Percentiles rank a stretch among this genome's conserved stretches.
These are phyloP conservation scores for Ectemnius continuus DNA, from an alignment of 2,888 invertebrate species.

Conservation along the genomic window DNA sequence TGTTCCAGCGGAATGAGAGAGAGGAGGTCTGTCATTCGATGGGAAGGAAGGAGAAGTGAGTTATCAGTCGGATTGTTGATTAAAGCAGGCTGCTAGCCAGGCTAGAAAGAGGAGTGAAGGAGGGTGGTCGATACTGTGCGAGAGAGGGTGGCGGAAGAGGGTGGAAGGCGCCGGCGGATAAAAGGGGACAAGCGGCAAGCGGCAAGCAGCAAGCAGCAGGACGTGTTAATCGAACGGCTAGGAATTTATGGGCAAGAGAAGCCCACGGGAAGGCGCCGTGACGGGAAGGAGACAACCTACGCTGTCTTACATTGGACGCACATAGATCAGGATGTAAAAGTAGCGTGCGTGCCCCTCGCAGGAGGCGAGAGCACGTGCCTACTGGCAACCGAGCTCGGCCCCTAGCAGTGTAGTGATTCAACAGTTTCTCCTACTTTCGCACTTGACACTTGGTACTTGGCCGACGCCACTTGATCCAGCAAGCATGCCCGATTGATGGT, in stretches of 20 bases:
- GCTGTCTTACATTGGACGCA: constrained; percentile 25
- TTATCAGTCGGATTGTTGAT: no score
- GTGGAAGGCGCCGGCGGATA: not conserved
- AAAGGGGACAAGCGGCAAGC: constrained; percentile 22
- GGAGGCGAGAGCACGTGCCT: not conserved
- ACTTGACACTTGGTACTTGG: not conserved
- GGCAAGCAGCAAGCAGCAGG: constrained; percentile 45
- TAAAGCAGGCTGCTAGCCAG: no score
- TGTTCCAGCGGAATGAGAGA: no score
- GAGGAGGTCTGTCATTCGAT: no score
- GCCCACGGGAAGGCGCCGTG: constrained; percentile 27
- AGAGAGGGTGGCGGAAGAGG: not conserved
- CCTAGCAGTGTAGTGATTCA: not conserved
- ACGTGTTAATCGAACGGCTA: constrained; percentile 54
- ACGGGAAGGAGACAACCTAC: constrained; percentile 30
- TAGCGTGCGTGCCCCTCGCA: constrained; percentile 2
- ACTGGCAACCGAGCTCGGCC: not conserved
- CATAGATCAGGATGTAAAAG: not conserved
- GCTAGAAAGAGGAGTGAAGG: no score
- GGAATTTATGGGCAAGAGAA: constrained; percentile 46
- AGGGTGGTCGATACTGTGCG: no score
- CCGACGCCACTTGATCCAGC: not conserved
- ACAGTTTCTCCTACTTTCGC: not conserved
- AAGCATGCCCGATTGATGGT: not conserved
- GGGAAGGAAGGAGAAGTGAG: no score